Evolutionary conservation across 1,140 invertebrate genomes (phyloP).

Genomic region (Calosoma granatense): DNA sequence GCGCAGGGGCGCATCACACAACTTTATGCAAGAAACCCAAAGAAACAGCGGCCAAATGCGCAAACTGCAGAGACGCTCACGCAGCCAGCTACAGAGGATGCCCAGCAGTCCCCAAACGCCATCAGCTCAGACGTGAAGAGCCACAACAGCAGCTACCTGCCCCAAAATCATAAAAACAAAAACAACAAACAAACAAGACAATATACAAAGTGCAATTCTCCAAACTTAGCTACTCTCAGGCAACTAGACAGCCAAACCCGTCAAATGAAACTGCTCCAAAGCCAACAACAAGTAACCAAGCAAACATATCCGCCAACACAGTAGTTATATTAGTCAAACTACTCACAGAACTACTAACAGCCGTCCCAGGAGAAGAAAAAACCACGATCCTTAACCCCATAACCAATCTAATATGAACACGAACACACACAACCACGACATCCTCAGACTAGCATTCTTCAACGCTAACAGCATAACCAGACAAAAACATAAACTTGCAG

Average conservation of each 20-base stretch:
- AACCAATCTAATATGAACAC: neutral
- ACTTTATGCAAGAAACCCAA: slow-evolving; percentile 12
- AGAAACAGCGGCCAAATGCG: neutral
- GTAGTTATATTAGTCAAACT: no score
- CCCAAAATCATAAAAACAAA: neutral
- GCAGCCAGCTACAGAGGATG: neutral
- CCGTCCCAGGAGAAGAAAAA: neutral
- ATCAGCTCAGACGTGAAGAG: neutral
- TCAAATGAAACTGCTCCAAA: neutral
- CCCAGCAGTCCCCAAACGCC: neutral
- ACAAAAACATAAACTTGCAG: neutral
- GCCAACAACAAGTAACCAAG: neutral
- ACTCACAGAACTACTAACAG: neutral
- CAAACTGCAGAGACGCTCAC: neutral
- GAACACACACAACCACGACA: neutral
- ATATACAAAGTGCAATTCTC: no score
- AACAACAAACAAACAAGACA: neutral
- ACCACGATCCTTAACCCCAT: neutral
- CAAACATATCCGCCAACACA: neutral
- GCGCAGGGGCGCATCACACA: no score
- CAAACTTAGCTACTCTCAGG: no score
- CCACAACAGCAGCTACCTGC: no score
- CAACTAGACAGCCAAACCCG: neutral
- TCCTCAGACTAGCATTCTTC: neutral
- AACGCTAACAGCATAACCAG: neutral